Evolutionary conservation across 2,113 vertebrate genomes (phyloP), one percentile per base, ranked within the genome.

Genomic region (Panthera leo): DNA sequence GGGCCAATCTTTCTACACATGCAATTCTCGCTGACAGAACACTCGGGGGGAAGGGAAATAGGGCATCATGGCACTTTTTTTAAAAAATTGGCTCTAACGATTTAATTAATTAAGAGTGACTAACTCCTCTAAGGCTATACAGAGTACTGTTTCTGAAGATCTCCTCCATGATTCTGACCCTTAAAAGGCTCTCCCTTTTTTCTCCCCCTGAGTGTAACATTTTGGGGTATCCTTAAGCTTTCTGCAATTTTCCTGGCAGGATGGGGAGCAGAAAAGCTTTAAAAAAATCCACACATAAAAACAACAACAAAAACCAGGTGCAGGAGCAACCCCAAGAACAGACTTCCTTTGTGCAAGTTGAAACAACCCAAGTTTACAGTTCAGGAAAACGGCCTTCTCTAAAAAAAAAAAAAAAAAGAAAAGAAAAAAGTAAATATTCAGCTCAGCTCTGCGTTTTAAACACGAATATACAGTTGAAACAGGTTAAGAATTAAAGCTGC

Each of bases 401-500:
- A 13, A 79, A 58, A 86, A 85, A 85, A 70, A 94, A 84, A 34
- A 75, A 61, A 73, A 78, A 95, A 16, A 94, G 55, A 94, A 61
- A 79, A 78, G 39, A 94, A 61, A 79, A 78, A 95, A 19, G 75
- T 92, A 95, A 96, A 95, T 95, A 92, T 42, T 89, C 92, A 93
- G 51, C 42, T 95, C 85, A 95, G 67, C 71, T 95, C 92, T 97
- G 76, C 71, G 91, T 48, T 65, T 96, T 80, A 96, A 97, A 97
- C 70, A 97, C 91, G 97, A 97, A 97, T 96, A 95, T 84, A 97
- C 67, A 95, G 84, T 94, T 61, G 71, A 91, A 92, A 95, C 68
- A 94, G 88, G 73, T 42, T 96, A 97, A 96, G 79, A 42, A 91
- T 95, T 98, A 96, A 97, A 98, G 97, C 97, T 97, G 85, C 48